These are phyloP conservation scores for Drosophila macrothrix DNA, from an alignment of 2,888 invertebrate species.

Conservation along the genomic window DNA sequence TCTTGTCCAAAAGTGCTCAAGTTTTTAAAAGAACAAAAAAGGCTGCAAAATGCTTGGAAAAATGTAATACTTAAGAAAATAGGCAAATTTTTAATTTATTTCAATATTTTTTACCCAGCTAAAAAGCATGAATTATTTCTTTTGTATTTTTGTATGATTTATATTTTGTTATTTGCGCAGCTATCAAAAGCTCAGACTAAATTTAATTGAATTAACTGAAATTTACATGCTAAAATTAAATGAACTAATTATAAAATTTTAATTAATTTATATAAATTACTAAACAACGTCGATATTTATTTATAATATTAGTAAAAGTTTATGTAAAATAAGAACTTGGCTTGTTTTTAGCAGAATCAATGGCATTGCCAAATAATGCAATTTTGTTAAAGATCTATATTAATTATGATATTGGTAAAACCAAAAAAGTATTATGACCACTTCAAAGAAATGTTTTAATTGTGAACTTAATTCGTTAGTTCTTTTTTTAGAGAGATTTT, in stretches of 20 bases:
- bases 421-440: not conserved
- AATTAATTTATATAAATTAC: not conserved
- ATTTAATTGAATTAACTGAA: not conserved
- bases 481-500: not conserved
- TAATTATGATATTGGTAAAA: not conserved
- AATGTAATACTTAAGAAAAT: not conserved
- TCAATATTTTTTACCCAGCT: too few relatives aligned
- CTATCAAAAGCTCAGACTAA: not conserved
- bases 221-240: not conserved
- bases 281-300: not conserved
- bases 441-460: not conserved
- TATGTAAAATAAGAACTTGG: not conserved
- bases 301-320: not conserved
- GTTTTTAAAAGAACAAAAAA: not conserved
- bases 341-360: not conserved
- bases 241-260: not conserved
- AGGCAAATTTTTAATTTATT: not conserved
- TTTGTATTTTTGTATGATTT: not conserved
- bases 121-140: too few relatives aligned
- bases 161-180: not conserved
- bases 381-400: not conserved
- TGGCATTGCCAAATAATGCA: not conserved
- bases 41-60: not conserved
- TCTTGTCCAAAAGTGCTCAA: not conserved
- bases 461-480: not conserved